phyloP scores from a whole-genome alignment of 2,888 invertebrate genomes.

The Molanna angustata region DNA sequence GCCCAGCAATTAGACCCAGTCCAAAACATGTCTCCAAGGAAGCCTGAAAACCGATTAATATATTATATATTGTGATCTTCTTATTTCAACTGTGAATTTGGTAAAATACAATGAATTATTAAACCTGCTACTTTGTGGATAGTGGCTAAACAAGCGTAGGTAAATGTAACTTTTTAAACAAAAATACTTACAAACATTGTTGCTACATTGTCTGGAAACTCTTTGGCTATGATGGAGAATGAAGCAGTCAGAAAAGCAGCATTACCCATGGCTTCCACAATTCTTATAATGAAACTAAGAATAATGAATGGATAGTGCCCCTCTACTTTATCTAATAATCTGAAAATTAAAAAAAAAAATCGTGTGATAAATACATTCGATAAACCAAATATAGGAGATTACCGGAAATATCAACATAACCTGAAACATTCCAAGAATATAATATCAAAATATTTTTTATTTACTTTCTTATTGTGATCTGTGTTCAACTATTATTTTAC shows the following conservation, averaged over 20 bases:
- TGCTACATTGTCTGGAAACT: constrained; percentile 82
- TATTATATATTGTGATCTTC: too few species aligned
- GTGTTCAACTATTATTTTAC: too few species aligned
- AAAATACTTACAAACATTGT: constrained; percentile 75
- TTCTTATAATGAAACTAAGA: constrained; percentile 74
- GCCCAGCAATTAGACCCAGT: constrained; percentile 82
- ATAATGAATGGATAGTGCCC: constrained; percentile 72
- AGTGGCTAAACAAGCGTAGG: too few species aligned
- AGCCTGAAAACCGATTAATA: constrained; percentile 59
- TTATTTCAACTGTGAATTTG: too few species aligned
- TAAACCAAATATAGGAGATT: too few species aligned
- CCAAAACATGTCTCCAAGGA: constrained; percentile 87
- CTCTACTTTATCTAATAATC: constrained; percentile 67
- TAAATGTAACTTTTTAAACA: neutral
- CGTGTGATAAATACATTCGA: neutral
- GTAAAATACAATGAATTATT: neutral
- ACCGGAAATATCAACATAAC: too few species aligned
- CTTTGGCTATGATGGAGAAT: constrained; percentile 83
- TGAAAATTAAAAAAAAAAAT: constrained; percentile 40
- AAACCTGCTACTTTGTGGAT: neutral
- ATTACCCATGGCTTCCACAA: constrained; percentile 81
- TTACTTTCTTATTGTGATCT: too few species aligned
- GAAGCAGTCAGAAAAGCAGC: constrained; percentile 84
- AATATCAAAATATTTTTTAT: too few species aligned
- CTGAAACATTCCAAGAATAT: too few species aligned